Percentiles rank a stretch among this genome's conserved stretches.
These are phyloP conservation scores for Chloropsis hardwickii DNA, from an alignment of 2,113 vertebrate species.

Conservation along the genomic window DNA sequence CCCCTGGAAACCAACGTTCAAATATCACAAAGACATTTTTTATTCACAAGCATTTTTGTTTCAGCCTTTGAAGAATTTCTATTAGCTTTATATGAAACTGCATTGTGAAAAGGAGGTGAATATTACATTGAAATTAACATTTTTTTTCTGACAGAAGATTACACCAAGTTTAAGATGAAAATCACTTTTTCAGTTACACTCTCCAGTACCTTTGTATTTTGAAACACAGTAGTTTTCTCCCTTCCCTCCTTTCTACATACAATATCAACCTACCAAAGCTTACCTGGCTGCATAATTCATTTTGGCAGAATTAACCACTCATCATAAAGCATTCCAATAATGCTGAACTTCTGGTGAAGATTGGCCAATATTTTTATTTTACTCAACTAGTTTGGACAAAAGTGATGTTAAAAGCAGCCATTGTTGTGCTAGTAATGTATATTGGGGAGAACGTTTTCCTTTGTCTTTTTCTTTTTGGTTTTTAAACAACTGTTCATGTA, in stretches of 20 bases:
- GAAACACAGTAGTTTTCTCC: neutral
- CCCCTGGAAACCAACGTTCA: conserved; percentile 75
- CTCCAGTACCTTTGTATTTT: conserved; percentile 48
- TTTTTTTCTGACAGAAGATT: conserved; percentile 40
- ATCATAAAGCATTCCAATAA: conserved; percentile 65
- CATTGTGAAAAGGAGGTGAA: conserved; percentile 48
- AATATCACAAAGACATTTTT: conserved; percentile 72
- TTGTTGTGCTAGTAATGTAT: conserved; percentile 15
- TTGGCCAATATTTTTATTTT: conserved; percentile 49
- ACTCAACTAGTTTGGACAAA: conserved; percentile 31
- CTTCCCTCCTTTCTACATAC: neutral
- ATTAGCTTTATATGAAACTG: conserved; percentile 56
- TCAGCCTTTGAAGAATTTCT: conserved; percentile 68
- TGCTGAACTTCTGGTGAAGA: conserved; percentile 43
- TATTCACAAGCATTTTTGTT: conserved; percentile 67
- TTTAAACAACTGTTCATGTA: conserved; percentile 32
- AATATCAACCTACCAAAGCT: conserved; percentile 15
- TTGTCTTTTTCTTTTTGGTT: neutral
- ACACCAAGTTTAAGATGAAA: conserved; percentile 53
- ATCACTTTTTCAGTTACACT: conserved; percentile 18
- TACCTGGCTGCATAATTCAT: conserved; percentile 2
- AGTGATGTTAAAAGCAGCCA: conserved; percentile 36
- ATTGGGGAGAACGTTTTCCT: neutral
- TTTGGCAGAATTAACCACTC: conserved; percentile 59
- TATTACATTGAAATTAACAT: conserved; percentile 33